phyloP scores from a whole-genome alignment of 2,888 invertebrate species.

The Halocaridina rubra region DNA sequence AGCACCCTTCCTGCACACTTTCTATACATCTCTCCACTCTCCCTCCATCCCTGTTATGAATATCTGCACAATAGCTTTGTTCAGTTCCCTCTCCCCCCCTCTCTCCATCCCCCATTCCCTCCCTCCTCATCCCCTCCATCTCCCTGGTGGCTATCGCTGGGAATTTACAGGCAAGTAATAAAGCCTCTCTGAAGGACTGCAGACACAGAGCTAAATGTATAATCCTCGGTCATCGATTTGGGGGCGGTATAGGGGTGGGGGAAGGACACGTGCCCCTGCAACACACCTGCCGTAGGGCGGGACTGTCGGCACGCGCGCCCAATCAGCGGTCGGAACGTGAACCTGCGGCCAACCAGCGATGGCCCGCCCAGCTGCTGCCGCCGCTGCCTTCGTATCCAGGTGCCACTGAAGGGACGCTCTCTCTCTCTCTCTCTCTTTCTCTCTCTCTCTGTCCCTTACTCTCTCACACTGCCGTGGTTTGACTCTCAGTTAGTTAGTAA shows the following conservation, averaged over 20 bases:
- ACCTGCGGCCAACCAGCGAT: constrained; percentile 57
- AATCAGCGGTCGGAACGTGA: constrained; percentile 51
- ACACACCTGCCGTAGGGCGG: constrained; percentile 63
- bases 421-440: constrained; percentile 44
- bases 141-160: constrained; percentile 37
- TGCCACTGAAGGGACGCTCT: constrained; percentile 44
- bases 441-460: constrained; percentile 10
- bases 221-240: constrained; percentile 54
- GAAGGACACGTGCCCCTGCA: constrained; percentile 43
- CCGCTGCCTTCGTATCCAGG: constrained; percentile 48
- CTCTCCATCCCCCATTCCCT: constrained; percentile 2
- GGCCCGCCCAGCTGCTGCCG: constrained; percentile 51
- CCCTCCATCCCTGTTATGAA: constrained; percentile 25
- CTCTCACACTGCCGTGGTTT: too few species aligned
- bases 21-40: not conserved
- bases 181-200: constrained; percentile 51
- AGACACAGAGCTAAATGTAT: constrained; percentile 54
- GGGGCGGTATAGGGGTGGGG: constrained; percentile 23
- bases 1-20: not conserved
- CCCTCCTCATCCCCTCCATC: not conserved
- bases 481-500: too few species aligned
- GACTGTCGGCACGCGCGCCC: constrained; percentile 60
- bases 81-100: constrained; percentile 15
- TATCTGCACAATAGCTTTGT: constrained; percentile 53
- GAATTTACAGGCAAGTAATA: constrained; percentile 52